Evolutionary conservation across 2,797 vertebrate genomes (phyloP).

Genomic region (Phyllotis vaccarum): DNA sequence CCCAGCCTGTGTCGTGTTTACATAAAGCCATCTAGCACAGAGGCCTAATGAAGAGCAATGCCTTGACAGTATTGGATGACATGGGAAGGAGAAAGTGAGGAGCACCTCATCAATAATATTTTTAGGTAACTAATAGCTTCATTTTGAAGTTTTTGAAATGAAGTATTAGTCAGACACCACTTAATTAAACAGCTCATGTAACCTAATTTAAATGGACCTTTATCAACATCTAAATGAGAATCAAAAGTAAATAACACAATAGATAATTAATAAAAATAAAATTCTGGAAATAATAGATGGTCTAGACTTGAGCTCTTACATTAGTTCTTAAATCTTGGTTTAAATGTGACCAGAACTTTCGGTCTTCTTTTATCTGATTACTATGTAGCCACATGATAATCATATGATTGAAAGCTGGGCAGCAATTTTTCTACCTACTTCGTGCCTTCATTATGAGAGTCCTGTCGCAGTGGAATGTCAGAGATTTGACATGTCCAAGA

Average conservation of each 20-base stretch:
- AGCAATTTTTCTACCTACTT: constrained; percentile 19
- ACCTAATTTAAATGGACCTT: background rate
- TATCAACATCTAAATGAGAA: background rate
- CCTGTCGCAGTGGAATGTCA: constrained; percentile 47
- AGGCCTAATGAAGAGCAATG: accelerated
- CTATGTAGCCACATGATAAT: background rate
- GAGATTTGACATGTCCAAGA: constrained; percentile 64
- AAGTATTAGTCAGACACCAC: background rate
- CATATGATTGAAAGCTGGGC: constrained; percentile 37
- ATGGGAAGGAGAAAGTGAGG: background rate
- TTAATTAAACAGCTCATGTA: background rate
- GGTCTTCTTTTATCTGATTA: constrained; percentile 38
- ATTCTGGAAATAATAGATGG: background rate
- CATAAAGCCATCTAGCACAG: background rate
- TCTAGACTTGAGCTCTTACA: background rate
- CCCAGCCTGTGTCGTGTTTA: background rate
- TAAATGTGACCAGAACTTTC: background rate
- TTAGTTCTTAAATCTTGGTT: constrained; percentile 56
- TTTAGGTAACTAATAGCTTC: background rate
- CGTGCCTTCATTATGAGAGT: constrained; percentile 6
- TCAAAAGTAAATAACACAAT: background rate
- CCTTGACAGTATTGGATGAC: background rate
- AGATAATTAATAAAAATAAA: background rate
- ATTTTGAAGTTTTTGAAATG: background rate
- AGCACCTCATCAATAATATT: background rate